These are phyloP conservation scores for Sebastes aleutianus DNA, from an alignment of 2,797 vertebrate species.

Conservation along the genomic window DNA sequence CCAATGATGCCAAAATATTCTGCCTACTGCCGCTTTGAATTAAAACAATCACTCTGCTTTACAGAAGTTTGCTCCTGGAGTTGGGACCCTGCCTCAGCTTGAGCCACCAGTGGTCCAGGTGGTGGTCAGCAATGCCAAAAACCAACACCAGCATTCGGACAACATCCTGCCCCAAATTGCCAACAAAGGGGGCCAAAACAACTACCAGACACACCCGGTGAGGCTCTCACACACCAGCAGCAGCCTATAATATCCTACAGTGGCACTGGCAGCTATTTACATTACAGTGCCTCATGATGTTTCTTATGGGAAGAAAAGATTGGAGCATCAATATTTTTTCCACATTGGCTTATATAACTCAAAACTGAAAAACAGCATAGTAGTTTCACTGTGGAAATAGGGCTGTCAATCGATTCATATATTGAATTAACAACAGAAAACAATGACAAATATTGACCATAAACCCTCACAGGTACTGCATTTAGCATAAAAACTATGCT, in stretches of 20 bases:
- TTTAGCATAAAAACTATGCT: too few relatives aligned
- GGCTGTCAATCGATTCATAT: too few relatives aligned
- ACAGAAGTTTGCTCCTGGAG: constrained; percentile 77
- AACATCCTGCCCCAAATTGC: constrained; percentile 83
- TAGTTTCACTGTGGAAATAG: background rate
- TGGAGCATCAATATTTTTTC: background rate
- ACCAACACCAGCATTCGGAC: constrained; percentile 80
- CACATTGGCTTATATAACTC: background rate
- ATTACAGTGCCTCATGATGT: background rate
- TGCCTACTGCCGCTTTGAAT: too few relatives aligned
- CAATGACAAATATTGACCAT: too few relatives aligned
- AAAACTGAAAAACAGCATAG: background rate
- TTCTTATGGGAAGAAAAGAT: background rate
- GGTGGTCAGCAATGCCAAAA: constrained; percentile 84
- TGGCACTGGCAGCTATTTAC: background rate
- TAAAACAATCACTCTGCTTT: background rate
- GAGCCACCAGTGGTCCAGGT: constrained; percentile 82
- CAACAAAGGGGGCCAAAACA: constrained; percentile 79
- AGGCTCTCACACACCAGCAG: constrained; percentile 13
- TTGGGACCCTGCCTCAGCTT: constrained; percentile 81
- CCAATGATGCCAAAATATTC: too few relatives aligned
- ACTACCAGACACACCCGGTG: constrained; percentile 76
- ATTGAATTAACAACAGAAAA: too few relatives aligned
- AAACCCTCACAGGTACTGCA: too few relatives aligned
- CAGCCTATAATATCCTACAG: background rate